Percentiles rank a stretch among this genome's conserved stretches.
phyloP scores from a whole-genome alignment of 2,113 vertebrate species.

The Scophthalmus maximus region DNA sequence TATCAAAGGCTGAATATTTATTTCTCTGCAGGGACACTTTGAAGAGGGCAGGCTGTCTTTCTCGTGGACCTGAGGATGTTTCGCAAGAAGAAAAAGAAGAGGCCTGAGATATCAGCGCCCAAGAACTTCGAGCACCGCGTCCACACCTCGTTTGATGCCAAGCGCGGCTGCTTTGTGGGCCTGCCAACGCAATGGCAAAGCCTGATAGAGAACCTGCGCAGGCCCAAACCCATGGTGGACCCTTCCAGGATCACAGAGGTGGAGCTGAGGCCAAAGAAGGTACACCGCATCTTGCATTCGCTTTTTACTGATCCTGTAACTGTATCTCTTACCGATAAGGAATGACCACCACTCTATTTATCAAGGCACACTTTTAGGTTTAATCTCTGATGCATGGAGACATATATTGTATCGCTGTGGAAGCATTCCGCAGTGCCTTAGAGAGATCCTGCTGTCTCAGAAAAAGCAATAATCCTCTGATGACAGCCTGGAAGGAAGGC shows the following conservation, averaged over 20 bases:
- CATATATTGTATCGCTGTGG: constrained; percentile 17
- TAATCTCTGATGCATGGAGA: constrained; percentile 1
- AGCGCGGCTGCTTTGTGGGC: constrained; percentile 94
- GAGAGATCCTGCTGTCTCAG: constrained; percentile 55
- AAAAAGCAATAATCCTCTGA: constrained; percentile 55
- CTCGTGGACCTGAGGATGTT: constrained; percentile 87
- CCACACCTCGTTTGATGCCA: constrained; percentile 96
- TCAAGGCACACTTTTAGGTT: no score
- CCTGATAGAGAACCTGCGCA: constrained; percentile 92
- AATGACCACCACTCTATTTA: no score
- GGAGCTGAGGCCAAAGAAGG: constrained; percentile 98
- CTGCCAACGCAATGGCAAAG: constrained; percentile 98
- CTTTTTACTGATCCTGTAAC: constrained; percentile 22
- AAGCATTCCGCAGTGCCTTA: constrained; percentile 17
- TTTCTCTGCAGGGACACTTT: constrained; percentile 48
- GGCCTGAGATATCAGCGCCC: constrained; percentile 95
- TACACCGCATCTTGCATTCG: constrained; percentile 55
- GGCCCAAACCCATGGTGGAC: constrained; percentile 96
- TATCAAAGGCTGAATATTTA: constrained; percentile 26
- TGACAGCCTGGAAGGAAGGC: constrained; percentile 50
- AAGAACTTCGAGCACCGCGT: constrained; percentile 98
- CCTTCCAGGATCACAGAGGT: constrained; percentile 95
- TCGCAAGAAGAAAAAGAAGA: constrained; percentile 99
- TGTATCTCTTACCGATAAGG: no score
- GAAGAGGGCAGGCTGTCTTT: constrained; percentile 60